A percentile compares a stretch with the other conserved stretches of the same genome.
These are phyloP conservation scores for Bombyx mori DNA, from an alignment of 1,140 invertebrate species.

Conservation along the genomic window DNA sequence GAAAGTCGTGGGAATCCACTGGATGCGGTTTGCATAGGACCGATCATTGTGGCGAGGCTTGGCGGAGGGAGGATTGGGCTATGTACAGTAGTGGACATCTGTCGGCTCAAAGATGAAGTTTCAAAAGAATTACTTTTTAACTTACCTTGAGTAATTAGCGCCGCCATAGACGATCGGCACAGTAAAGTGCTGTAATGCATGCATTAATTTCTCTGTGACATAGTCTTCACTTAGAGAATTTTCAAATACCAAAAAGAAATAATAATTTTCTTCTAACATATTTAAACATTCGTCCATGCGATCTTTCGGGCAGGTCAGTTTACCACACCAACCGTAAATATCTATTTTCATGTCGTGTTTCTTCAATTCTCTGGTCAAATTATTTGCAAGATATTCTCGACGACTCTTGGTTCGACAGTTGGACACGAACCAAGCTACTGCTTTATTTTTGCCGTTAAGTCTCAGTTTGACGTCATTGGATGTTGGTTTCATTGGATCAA, in stretches of 20 bases:
- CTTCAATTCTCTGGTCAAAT: constrained; percentile 21
- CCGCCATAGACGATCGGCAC: constrained; percentile 48
- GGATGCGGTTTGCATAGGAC: too few relatives aligned
- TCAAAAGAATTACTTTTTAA: too few relatives aligned
- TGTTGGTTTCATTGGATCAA: constrained; percentile 23
- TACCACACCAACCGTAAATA: constrained; percentile 41
- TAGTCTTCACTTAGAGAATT: constrained; percentile 39
- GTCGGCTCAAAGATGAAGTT: too few relatives aligned
- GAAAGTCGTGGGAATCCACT: too few relatives aligned
- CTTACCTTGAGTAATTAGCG: constrained; percentile 42
- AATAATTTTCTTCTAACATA: constrained; percentile 36
- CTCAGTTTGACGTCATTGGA: constrained; percentile 23
- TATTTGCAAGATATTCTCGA: constrained; percentile 13
- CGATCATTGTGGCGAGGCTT: too few relatives aligned
- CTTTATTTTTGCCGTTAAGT: constrained; percentile 30
- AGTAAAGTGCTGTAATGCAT: constrained; percentile 36
- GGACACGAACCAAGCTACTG: constrained; percentile 46
- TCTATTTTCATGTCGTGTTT: constrained; percentile 33
- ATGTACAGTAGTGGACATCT: too few relatives aligned
- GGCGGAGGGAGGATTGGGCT: too few relatives aligned
- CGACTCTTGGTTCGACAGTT: constrained; percentile 28
- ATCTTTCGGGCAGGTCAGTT: constrained; percentile 29
- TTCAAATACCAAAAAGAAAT: constrained; percentile 53
- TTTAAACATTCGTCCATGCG: constrained; percentile 33
- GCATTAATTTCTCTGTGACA: constrained; percentile 39